Evolutionary conservation across 2,113 vertebrate genomes (phyloP).

Genomic region (Candoia aspera): DNA sequence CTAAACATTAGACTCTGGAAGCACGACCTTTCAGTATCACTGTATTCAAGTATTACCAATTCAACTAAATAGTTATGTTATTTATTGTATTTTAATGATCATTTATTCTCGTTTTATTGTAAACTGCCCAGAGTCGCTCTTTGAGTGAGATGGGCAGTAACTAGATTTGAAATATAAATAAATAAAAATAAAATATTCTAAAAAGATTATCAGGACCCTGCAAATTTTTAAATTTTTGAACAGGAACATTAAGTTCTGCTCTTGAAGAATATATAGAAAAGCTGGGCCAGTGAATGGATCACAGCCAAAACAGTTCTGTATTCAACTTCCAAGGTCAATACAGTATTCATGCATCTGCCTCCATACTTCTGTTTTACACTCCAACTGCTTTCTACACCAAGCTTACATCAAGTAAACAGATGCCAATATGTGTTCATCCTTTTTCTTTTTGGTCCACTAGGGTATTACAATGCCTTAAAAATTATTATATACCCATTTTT

Average conservation of each 20-base stretch:
- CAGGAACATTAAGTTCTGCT: background rate
- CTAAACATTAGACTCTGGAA: background rate
- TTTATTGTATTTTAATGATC: background rate
- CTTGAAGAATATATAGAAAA: background rate
- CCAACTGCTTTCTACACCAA: background rate
- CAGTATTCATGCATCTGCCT: background rate
- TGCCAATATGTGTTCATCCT: background rate
- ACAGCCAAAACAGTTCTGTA: background rate
- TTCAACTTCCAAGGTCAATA: background rate
- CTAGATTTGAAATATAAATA: too few species aligned
- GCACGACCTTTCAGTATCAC: background rate
- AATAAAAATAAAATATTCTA: too few species aligned
- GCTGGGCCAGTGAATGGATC: background rate
- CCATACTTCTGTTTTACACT: background rate
- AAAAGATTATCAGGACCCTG: background rate
- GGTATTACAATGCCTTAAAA: background rate
- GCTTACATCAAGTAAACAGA: background rate
- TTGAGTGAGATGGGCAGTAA: too few species aligned
- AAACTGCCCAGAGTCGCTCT: too few species aligned
- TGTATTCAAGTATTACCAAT: background rate
- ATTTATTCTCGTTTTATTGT: background rate
- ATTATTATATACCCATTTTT: background rate
- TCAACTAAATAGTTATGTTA: background rate
- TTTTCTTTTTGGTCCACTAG: background rate
- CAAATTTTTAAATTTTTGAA: conserved; percentile 3